These are phyloP conservation scores for Andricus curvator DNA, from an alignment of 2,888 invertebrate genomes.

Conservation along the genomic window DNA sequence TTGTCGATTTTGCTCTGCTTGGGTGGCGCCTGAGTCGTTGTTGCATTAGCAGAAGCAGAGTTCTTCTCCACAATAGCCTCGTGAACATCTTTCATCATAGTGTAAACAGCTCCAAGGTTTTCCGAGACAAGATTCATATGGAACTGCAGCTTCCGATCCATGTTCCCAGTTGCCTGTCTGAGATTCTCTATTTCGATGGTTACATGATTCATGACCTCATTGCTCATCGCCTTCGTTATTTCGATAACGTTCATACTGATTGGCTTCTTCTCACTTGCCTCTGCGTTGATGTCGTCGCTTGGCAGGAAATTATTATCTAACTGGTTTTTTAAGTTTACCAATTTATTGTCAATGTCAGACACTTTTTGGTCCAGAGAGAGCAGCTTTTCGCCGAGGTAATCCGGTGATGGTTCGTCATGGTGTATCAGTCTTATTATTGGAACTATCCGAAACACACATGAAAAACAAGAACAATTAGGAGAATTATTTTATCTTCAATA, in stretches of 20 bases:
- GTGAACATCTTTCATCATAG: constrained; percentile 90
- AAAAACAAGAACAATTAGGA: not conserved
- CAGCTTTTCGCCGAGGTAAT: constrained; percentile 77
- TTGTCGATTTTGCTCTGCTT: constrained; percentile 87
- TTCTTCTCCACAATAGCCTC: constrained; percentile 90
- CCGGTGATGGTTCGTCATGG: constrained; percentile 66
- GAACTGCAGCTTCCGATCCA: constrained; percentile 90
- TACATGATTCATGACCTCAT: constrained; percentile 89
- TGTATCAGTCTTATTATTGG: constrained; percentile 69
- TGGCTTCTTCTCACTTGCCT: constrained; percentile 92
- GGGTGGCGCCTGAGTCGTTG: constrained; percentile 81
- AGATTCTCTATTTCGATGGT: constrained; percentile 90
- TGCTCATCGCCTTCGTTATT: constrained; percentile 90
- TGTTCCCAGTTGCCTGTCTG: constrained; percentile 87
- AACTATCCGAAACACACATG: constrained; percentile 54
- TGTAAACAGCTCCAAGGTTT: constrained; percentile 88
- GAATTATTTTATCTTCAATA: not conserved
- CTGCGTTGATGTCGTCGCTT: constrained; percentile 89
- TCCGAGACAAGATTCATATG: constrained; percentile 91
- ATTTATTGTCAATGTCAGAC: constrained; percentile 88
- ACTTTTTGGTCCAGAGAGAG: constrained; percentile 90
- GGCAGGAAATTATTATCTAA: constrained; percentile 90
- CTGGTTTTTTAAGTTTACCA: constrained; percentile 89
- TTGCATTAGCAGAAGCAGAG: constrained; percentile 80
- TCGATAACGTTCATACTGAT: constrained; percentile 90